A percentile compares a stretch with the other conserved stretches of the same genome.
Evolutionary conservation across 2,888 invertebrate species (phyloP).

Genomic region (Oscheius sp.): DNA sequence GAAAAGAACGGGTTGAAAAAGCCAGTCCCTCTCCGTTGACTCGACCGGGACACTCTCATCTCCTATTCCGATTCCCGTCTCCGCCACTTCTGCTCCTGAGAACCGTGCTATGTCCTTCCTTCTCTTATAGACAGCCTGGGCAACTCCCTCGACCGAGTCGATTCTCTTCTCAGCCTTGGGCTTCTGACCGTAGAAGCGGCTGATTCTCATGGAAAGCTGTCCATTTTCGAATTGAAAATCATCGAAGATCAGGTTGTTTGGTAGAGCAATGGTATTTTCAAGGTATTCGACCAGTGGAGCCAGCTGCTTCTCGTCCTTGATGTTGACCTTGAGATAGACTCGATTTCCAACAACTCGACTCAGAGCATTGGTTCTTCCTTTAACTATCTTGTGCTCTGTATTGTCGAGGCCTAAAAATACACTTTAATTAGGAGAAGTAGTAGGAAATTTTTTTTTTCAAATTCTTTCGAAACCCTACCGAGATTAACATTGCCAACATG

Average conservation of each 20-base stretch:
- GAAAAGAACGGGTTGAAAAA: conserved; percentile 65
- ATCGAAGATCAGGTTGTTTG: conserved; percentile 67
- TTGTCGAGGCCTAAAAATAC: conserved; percentile 56
- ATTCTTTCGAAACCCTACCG: conserved; percentile 42
- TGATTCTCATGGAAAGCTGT: conserved; percentile 65
- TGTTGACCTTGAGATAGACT: conserved; percentile 64
- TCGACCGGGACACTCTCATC: conserved; percentile 66
- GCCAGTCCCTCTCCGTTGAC: conserved; percentile 64
- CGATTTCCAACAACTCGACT: conserved; percentile 67
- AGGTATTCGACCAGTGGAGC: conserved; percentile 65
- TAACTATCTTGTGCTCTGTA: conserved; percentile 68
- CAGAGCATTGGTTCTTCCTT: conserved; percentile 59
- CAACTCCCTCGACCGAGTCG: conserved; percentile 66
- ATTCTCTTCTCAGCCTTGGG: conserved; percentile 56
- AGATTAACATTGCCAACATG: conserved; percentile 62
- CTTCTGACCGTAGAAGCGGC: conserved; percentile 48
- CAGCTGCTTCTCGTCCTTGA: conserved; percentile 60
- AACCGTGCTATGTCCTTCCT: conserved; percentile 67
- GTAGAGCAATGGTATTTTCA: conserved; percentile 64
- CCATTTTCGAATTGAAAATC: conserved; percentile 64
- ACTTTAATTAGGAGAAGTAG: not conserved
- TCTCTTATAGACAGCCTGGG: conserved; percentile 69
- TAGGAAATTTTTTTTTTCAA: no score
- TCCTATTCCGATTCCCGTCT: conserved; percentile 69
- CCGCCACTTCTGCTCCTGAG: conserved; percentile 66